These are phyloP conservation scores for Dromaius novaehollandiae DNA, from an alignment of 2,113 vertebrate genomes.

Conservation along the genomic window DNA sequence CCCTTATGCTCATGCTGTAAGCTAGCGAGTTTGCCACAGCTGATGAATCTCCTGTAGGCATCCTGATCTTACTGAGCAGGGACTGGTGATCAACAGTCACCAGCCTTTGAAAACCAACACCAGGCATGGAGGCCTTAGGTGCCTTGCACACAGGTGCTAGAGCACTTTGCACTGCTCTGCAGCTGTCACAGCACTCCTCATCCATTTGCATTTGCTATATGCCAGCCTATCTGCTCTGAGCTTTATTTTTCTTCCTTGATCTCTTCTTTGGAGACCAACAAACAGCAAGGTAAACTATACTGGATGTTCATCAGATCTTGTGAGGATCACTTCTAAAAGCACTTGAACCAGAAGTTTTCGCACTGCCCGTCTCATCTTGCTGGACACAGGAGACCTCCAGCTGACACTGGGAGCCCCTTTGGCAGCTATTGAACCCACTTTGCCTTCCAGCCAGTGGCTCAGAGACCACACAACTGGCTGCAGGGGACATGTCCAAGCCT, in stretches of 20 bases:
- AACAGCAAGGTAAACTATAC: neutral
- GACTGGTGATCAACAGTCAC: neutral
- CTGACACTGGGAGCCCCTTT: neutral
- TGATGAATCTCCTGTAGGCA: too few relatives aligned
- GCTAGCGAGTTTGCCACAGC: too few relatives aligned
- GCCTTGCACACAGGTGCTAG: rapidly evolving
- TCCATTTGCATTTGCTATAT: neutral
- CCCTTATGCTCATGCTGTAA: too few relatives aligned
- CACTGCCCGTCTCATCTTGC: too few relatives aligned
- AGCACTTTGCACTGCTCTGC: neutral
- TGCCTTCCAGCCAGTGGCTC: neutral
- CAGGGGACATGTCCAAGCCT: neutral
- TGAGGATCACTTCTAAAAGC: neutral
- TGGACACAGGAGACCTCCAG: neutral
- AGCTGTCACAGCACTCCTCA: neutral
- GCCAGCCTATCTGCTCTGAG: neutral
- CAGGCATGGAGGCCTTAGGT: rapidly evolving
- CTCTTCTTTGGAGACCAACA: neutral
- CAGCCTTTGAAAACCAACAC: neutral
- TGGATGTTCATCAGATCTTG: neutral
- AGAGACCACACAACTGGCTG: neutral
- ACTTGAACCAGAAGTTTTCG: neutral
- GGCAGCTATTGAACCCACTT: neutral
- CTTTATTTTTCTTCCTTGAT: neutral
- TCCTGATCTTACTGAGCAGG: neutral